Evolutionary conservation across 2,888 invertebrate species (phyloP).

Genomic region (Drosophila anomelani): DNA sequence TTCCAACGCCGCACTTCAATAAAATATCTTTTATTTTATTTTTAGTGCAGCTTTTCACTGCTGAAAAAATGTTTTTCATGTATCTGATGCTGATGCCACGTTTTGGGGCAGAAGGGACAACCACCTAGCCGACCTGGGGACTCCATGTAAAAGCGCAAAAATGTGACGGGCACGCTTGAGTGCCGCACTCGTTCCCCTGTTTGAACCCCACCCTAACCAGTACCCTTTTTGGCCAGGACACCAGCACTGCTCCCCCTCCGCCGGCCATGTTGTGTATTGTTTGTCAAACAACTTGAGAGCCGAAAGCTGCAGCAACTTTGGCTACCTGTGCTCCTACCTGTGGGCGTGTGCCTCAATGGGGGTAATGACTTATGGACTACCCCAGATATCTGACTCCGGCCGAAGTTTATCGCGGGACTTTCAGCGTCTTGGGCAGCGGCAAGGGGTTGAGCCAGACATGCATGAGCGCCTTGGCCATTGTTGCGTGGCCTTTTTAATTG

Average conservation of each 20-base stretch:
- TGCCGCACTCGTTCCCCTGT: conserved; percentile 53
- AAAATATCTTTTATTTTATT: conserved; percentile 77
- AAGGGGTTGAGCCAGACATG: conserved; percentile 51
- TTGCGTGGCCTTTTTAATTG: conserved; percentile 77
- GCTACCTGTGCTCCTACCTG: conserved; percentile 33
- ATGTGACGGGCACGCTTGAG: conserved; percentile 77
- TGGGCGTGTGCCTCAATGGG: conserved; percentile 53
- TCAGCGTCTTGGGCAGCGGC: conserved; percentile 56
- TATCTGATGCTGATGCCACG: conserved; percentile 69
- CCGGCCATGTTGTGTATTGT: conserved; percentile 60
- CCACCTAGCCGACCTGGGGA: conserved; percentile 5
- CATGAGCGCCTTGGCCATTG: conserved; percentile 71
- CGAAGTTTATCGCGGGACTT: conserved; percentile 20
- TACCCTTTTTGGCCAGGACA: conserved; percentile 13
- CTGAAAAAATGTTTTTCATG: conserved; percentile 77
- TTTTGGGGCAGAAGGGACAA: conserved; percentile 42
- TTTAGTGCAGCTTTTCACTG: conserved; percentile 73
- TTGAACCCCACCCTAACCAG: conserved; percentile 5
- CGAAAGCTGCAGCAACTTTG: conserved; percentile 40
- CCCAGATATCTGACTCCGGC: conserved; percentile 20
- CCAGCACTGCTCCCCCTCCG: conserved; percentile 5
- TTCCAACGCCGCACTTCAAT: conserved; percentile 66
- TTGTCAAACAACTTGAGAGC: conserved; percentile 71
- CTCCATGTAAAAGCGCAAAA: conserved; percentile 65
- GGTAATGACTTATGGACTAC: conserved; percentile 68